Evolutionary conservation across 2,797 vertebrate genomes (phyloP).

Genomic region (Zenarchopterus dispar): DNA sequence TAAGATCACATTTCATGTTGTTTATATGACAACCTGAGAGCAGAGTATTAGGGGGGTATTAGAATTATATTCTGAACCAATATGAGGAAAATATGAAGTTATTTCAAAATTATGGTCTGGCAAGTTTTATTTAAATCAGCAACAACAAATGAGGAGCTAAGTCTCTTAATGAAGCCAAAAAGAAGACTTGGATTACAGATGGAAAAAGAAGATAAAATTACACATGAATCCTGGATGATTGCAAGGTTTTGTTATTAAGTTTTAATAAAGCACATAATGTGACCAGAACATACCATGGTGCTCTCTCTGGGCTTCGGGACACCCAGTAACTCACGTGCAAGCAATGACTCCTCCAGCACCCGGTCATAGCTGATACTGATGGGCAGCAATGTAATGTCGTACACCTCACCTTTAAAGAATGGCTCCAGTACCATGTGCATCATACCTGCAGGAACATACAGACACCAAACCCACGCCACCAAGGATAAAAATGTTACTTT

Average conservation of each 20-base stretch:
- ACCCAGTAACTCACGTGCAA: conserved; percentile 92
- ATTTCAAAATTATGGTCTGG: too few relatives aligned
- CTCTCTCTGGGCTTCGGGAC: conserved; percentile 95
- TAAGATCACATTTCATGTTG: too few relatives aligned
- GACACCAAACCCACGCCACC: not conserved
- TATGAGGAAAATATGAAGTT: too few relatives aligned
- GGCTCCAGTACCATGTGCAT: conserved; percentile 96
- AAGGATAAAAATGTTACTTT: too few relatives aligned
- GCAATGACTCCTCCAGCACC: conserved; percentile 93
- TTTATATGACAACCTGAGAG: too few relatives aligned
- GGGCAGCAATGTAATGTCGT: conserved; percentile 91
- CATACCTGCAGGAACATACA: conserved; percentile 85
- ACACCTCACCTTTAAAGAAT: conserved; percentile 94
- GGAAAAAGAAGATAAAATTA: too few relatives aligned
- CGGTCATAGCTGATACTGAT: conserved; percentile 97
- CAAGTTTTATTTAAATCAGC: too few relatives aligned
- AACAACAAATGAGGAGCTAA: too few relatives aligned
- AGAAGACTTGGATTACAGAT: too few relatives aligned
- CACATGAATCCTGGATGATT: not conserved
- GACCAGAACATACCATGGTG: conserved; percentile 80
- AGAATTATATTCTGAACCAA: too few relatives aligned
- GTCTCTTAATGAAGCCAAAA: too few relatives aligned
- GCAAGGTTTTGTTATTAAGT: not conserved
- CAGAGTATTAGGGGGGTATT: too few relatives aligned
- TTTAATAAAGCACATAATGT: not conserved